Evolutionary conservation across 2,888 invertebrate species (phyloP).

Genomic region (Leptopilina drosophilae): DNA sequence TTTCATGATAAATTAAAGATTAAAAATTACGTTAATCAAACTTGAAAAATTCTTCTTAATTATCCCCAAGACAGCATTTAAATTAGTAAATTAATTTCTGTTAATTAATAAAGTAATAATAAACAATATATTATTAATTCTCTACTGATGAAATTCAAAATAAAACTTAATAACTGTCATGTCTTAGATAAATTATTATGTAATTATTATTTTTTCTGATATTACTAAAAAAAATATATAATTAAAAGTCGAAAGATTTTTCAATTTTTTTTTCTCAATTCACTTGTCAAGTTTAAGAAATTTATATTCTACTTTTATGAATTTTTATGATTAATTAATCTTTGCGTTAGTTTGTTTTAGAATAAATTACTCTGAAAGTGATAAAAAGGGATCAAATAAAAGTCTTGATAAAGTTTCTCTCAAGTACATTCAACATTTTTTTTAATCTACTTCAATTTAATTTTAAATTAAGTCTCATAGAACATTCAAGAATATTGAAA

Average conservation of each 20-base stretch:
- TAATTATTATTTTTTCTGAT: neutral
- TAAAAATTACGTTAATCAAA: neutral
- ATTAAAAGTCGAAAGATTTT: neutral
- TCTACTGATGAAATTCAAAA: no score
- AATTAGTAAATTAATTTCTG: no score
- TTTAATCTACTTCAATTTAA: neutral
- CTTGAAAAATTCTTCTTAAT: no score
- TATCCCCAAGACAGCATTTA: no score
- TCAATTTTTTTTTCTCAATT: neutral
- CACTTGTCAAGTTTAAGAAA: neutral
- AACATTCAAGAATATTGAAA: neutral
- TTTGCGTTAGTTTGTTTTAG: constrained; percentile 1
- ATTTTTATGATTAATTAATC: constrained; percentile 17
- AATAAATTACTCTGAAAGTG: constrained; percentile 3
- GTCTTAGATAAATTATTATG: neutral
- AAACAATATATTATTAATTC: no score
- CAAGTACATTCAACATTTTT: constrained; percentile 3
- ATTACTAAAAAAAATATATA: neutral
- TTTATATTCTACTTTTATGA: neutral
- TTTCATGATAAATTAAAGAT: neutral
- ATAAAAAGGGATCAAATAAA: constrained; percentile 5
- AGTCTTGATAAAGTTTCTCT: constrained; percentile 12
- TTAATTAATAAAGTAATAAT: no score
- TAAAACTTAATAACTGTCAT: no score
- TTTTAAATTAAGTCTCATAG: neutral